Percentiles rank a stretch among this genome's conserved stretches.
phyloP scores from a whole-genome alignment of 2,797 vertebrate genomes.

The Anas acuta region DNA sequence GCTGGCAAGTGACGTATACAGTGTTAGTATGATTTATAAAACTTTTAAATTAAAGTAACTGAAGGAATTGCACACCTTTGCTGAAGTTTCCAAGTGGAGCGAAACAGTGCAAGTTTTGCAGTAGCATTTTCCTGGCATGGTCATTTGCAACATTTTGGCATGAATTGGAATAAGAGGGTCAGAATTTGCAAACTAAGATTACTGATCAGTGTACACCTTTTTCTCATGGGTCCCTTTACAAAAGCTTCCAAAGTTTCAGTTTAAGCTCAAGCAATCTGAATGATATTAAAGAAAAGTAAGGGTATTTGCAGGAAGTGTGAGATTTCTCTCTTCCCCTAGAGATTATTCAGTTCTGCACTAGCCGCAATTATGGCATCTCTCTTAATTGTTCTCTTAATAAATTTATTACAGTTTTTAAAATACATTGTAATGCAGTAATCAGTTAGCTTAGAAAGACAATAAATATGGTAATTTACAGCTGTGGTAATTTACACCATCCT shows the following conservation, averaged over 20 bases:
- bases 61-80: background rate
- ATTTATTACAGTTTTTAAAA: background rate
- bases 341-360: background rate
- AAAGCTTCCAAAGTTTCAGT: background rate
- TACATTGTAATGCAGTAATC: background rate
- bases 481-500: background rate
- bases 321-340: background rate
- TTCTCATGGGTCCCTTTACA: background rate
- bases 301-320: background rate
- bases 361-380: background rate
- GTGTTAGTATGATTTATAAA: conserved; percentile 27
- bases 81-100: background rate
- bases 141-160: background rate
- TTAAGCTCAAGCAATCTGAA: background rate
- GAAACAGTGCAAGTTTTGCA: background rate
- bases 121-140: background rate
- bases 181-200: background rate
- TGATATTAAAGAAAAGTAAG: background rate
- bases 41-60: background rate
- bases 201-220: background rate
- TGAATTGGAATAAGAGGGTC: background rate
- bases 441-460: background rate
- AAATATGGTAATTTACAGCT: background rate
- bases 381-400: background rate
- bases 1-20: background rate